Percentiles rank a stretch among this genome's conserved stretches.
Conservation (phyloP, 2,888 invertebrate species). For the Palloptera scutellata region DNA sequence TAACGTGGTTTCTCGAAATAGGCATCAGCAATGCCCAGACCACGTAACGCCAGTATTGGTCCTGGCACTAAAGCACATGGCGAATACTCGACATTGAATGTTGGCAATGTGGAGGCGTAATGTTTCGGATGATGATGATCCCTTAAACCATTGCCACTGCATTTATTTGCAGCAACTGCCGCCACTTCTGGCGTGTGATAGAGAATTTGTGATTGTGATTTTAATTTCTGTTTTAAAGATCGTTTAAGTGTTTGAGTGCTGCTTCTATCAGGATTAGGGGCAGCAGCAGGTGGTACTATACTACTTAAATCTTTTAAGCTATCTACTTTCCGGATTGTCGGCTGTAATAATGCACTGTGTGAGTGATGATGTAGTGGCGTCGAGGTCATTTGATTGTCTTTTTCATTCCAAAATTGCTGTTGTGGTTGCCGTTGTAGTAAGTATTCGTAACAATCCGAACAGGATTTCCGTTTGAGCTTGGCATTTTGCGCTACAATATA, state of each 20-base stretch:
- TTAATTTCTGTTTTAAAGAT: too few species aligned
- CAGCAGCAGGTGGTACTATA: conserved; percentile 44
- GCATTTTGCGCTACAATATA: conserved; percentile 18
- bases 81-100: conserved; percentile 63
- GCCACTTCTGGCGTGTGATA: conserved; percentile 12
- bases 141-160: background rate
- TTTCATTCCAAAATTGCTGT: conserved; percentile 40
- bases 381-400: conserved; percentile 58
- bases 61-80: conserved; percentile 59
- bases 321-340: conserved; percentile 38
- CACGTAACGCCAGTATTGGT: conserved; percentile 59
- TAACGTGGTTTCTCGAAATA: conserved; percentile 64
- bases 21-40: conserved; percentile 60
- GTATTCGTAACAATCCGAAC: conserved; percentile 42
- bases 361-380: conserved; percentile 50
- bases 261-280: background rate
- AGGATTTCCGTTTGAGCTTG: conserved; percentile 45
- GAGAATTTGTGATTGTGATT: background rate
- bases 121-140: conserved; percentile 33
- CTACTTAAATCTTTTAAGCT: conserved; percentile 57
- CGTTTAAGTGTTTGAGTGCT: too few species aligned
- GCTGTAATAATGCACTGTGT: conserved; percentile 10
- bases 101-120: conserved; percentile 58
- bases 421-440: conserved; percentile 32
- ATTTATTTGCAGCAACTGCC: background rate